These are phyloP conservation scores for Drosophila nigricruria DNA, from an alignment of 2,888 invertebrate species.

Conservation along the genomic window DNA sequence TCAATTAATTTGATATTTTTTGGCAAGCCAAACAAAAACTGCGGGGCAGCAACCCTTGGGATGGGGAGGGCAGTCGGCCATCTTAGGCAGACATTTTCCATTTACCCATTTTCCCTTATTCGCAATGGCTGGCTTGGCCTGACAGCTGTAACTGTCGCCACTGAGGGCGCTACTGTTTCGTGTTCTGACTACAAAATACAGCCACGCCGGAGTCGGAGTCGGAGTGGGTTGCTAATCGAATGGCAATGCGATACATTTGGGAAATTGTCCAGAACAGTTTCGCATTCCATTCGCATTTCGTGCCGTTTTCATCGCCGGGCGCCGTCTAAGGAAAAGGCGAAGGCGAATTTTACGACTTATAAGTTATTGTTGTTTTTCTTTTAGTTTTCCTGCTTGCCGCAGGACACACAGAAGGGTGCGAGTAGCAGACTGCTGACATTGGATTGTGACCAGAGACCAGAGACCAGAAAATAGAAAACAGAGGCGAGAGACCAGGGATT, in stretches of 20 bases:
- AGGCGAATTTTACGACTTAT: constrained; percentile 69
- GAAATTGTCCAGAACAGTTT: constrained; percentile 72
- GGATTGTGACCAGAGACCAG: constrained; percentile 17
- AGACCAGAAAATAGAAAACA: no score
- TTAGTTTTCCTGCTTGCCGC: constrained; percentile 62
- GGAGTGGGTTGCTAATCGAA: constrained; percentile 65
- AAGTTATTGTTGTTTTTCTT: constrained; percentile 76
- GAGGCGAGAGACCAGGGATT: constrained; percentile 16
- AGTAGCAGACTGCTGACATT: constrained; percentile 6
- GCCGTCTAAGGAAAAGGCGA: constrained; percentile 27
- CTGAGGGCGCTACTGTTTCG: constrained; percentile 58
- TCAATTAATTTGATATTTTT: constrained; percentile 63
- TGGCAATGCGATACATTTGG: constrained; percentile 70
- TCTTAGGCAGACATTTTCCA: constrained; percentile 59
- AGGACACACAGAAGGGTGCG: constrained; percentile 73
- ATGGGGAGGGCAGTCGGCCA: constrained; percentile 52
- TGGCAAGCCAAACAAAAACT: constrained; percentile 55
- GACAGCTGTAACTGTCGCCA: constrained; percentile 11
- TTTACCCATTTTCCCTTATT: constrained; percentile 22
- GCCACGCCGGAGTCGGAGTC: not conserved
- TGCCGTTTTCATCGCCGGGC: constrained; percentile 57
- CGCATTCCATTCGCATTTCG: constrained; percentile 65
- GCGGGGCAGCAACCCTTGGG: constrained; percentile 29
- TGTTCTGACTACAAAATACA: constrained; percentile 37
- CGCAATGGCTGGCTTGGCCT: constrained; percentile 20